These are phyloP conservation scores for Danionella cerebrum DNA, from an alignment of 2,113 vertebrate genomes.

Conservation along the genomic window DNA sequence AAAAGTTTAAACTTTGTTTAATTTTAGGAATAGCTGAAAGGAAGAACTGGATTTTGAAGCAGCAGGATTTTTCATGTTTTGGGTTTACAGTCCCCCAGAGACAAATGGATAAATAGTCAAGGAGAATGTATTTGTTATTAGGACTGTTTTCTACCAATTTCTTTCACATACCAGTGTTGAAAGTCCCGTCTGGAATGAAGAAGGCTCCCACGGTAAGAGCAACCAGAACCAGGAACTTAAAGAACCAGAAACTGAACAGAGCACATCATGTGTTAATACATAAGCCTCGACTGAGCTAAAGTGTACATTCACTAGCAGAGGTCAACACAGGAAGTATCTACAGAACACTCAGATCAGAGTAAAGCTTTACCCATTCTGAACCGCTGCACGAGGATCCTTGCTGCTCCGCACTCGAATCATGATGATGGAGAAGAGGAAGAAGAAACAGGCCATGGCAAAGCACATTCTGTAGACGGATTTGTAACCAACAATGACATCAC, in stretches of 20 bases:
- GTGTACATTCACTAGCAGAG: background rate
- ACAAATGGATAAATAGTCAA: no score
- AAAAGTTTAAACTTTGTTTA: no score
- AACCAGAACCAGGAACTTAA: slow-evolving; percentile 87
- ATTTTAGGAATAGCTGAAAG: no score
- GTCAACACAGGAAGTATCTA: background rate
- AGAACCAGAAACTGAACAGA: slow-evolving; percentile 87
- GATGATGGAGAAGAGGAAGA: slow-evolving; percentile 74
- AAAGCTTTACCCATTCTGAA: slow-evolving; percentile 82
- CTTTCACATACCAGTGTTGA: slow-evolving; percentile 70
- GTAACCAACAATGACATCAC: slow-evolving; percentile 80
- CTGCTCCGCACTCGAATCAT: slow-evolving; percentile 86
- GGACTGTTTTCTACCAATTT: background rate
- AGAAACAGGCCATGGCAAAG: slow-evolving; percentile 85
- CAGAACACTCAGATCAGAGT: background rate
- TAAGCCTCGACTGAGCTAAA: background rate
- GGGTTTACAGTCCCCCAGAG: no score
- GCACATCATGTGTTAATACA: background rate
- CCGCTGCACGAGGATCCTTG: slow-evolving; percentile 74
- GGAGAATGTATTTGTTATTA: no score
- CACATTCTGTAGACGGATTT: slow-evolving; percentile 92
- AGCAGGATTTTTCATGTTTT: no score
- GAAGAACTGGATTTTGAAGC: no score
- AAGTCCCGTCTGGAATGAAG: slow-evolving; percentile 86
- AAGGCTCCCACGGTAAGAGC: slow-evolving; percentile 92